phyloP scores from a whole-genome alignment of 2,113 vertebrate genomes.

The Carollia perspicillata region DNA sequence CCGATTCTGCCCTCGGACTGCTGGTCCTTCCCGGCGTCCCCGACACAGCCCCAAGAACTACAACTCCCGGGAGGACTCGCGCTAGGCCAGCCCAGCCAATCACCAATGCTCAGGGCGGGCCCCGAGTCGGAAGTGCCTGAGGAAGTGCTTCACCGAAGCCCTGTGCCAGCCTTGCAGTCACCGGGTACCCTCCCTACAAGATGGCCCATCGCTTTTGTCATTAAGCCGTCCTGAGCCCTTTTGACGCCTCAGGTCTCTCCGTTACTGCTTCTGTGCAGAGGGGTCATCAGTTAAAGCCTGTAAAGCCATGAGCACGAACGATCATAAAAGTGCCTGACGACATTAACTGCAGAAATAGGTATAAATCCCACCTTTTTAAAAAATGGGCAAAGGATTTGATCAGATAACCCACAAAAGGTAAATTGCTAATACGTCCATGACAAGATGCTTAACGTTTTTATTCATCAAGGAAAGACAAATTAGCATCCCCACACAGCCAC shows the following conservation, averaged over 20 bases:
- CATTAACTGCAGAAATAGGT: background rate
- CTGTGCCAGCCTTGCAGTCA: accelerated
- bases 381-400: background rate
- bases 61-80: slow-evolving; percentile 32
- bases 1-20: background rate
- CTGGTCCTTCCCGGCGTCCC: background rate
- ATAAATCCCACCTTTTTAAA: background rate
- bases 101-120: background rate
- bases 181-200: accelerated
- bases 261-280: background rate
- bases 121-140: background rate
- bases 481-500: background rate
- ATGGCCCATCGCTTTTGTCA: accelerated
- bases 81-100: slow-evolving; percentile 23
- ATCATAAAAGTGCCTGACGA: background rate
- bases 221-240: accelerated
- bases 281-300: accelerated
- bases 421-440: background rate
- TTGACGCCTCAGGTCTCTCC: accelerated
- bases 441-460: background rate
- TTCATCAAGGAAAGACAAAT: background rate
- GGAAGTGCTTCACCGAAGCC: slow-evolving; percentile 55
- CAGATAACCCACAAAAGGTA: background rate
- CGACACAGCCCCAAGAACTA: slow-evolving; percentile 24
- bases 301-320: background rate